These are phyloP conservation scores for Amblyteles armatorius DNA, from an alignment of 2,888 invertebrate species.

Conservation along the genomic window DNA sequence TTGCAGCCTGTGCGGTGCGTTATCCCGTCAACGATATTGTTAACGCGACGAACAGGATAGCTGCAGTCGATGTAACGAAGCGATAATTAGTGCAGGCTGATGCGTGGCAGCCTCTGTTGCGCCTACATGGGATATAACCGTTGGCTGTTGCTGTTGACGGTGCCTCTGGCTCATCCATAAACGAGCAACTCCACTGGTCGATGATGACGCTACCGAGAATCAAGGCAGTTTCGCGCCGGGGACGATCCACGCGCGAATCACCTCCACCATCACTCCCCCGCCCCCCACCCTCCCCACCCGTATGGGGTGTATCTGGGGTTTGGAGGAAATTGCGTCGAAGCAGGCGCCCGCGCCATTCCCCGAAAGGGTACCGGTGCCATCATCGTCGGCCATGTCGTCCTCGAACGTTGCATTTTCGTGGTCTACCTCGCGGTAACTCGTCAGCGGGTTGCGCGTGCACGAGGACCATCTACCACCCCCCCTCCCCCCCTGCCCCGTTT, in stretches of 20 bases:
- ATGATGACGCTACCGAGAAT: constrained; percentile 29
- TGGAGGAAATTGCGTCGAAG: constrained; percentile 51
- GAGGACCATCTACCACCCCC: not conserved
- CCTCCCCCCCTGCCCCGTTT: too few relatives aligned
- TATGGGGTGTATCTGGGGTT: constrained; percentile 11
- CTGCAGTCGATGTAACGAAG: constrained; percentile 53
- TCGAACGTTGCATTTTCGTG: constrained; percentile 28
- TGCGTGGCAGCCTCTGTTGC: constrained; percentile 13
- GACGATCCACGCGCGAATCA: constrained; percentile 20
- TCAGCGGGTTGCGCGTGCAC: constrained; percentile 11
- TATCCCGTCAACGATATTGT: constrained; percentile 46
- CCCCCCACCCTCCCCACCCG: too few relatives aligned
- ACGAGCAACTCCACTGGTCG: constrained; percentile 22
- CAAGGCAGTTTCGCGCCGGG: constrained; percentile 28
- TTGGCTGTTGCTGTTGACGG: constrained; percentile 24
- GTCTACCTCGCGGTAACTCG: constrained; percentile 14
- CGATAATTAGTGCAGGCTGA: constrained; percentile 57
- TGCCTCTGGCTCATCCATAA: constrained; percentile 32
- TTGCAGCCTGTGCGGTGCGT: not conserved
- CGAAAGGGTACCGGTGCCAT: constrained; percentile 18
- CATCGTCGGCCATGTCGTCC: not conserved
- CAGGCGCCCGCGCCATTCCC: not conserved
- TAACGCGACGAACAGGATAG: constrained; percentile 29
- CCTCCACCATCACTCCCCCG: not conserved
- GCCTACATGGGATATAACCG: constrained; percentile 18